A percentile compares a stretch with the other conserved stretches of the same genome.
phyloP scores from a whole-genome alignment of 2,888 invertebrate genomes.

The Trilocha varians region DNA sequence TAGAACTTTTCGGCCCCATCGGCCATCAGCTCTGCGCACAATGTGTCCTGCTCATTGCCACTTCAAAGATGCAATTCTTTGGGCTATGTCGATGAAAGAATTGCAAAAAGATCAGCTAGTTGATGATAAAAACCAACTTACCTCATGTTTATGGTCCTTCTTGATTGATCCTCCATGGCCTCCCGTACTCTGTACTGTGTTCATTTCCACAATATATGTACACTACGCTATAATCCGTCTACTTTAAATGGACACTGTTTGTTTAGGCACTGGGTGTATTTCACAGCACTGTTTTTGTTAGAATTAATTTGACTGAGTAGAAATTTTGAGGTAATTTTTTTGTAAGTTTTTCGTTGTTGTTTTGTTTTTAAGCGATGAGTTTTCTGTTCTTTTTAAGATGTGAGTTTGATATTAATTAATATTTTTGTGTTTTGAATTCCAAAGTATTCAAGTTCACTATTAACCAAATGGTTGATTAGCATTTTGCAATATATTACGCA shows the following conservation, averaged over 20 bases:
- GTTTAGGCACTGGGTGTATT: slow-evolving; percentile 44
- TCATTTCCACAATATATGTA: slow-evolving; percentile 50
- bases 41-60: too few species aligned
- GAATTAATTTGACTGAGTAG: background rate
- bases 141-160: slow-evolving; percentile 75
- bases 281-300: slow-evolving; percentile 31
- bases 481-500: too few species aligned
- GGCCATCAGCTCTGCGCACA: too few species aligned
- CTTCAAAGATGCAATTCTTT: too few species aligned
- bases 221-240: slow-evolving; percentile 16
- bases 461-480: too few species aligned
- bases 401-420: too few species aligned
- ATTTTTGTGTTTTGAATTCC: too few species aligned
- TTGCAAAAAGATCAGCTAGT: background rate
- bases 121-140: slow-evolving; percentile 30
- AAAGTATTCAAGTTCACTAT: too few species aligned
- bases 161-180: slow-evolving; percentile 73
- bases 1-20: too few species aligned
- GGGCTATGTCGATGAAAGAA: background rate
- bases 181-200: slow-evolving; percentile 77
- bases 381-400: too few species aligned
- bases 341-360: background rate
- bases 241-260: slow-evolving; percentile 51
- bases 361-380: background rate
- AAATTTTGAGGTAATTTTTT: background rate